Evolutionary conservation across 2,888 invertebrate species (phyloP).

Genomic region (Chrysotoxum bicinctum): DNA sequence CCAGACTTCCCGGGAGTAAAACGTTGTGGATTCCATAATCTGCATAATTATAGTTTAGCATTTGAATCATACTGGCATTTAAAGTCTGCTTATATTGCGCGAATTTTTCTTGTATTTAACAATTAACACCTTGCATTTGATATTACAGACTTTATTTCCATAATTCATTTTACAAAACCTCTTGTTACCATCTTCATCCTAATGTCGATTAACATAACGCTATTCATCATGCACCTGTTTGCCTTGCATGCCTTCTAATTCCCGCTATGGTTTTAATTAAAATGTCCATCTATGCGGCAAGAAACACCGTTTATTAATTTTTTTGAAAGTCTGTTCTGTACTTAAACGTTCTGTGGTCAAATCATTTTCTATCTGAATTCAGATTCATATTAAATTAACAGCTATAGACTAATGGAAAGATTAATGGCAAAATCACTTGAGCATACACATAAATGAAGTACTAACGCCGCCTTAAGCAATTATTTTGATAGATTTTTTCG

Average conservation of each 20-base stretch:
- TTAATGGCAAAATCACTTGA: conserved; percentile 52
- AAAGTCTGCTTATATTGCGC: too few species aligned
- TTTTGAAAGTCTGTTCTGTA: conserved; percentile 22
- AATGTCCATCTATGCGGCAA: conserved; percentile 13
- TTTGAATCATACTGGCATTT: too few species aligned
- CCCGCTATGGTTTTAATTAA: conserved; percentile 32
- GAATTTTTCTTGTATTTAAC: too few species aligned
- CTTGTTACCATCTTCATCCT: too few species aligned
- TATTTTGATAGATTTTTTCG: conserved; percentile 55
- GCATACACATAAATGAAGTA: conserved; percentile 51
- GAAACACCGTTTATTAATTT: conserved; percentile 8
- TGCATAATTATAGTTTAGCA: too few species aligned
- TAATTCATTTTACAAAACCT: too few species aligned
- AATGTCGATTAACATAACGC: background rate
- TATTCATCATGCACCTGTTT: background rate
- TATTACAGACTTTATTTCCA: too few species aligned
- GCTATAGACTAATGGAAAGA: conserved; percentile 50
- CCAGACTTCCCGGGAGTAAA: too few species aligned
- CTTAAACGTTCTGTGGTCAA: background rate
- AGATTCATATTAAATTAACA: conserved; percentile 33
- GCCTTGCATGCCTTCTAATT: background rate
- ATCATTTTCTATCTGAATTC: background rate
- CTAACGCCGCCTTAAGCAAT: conserved; percentile 60
- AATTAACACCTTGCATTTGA: too few species aligned
- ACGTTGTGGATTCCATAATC: too few species aligned